Evolutionary conservation across 2,113 vertebrate genomes (phyloP).

Genomic region (Cettia cetti): DNA sequence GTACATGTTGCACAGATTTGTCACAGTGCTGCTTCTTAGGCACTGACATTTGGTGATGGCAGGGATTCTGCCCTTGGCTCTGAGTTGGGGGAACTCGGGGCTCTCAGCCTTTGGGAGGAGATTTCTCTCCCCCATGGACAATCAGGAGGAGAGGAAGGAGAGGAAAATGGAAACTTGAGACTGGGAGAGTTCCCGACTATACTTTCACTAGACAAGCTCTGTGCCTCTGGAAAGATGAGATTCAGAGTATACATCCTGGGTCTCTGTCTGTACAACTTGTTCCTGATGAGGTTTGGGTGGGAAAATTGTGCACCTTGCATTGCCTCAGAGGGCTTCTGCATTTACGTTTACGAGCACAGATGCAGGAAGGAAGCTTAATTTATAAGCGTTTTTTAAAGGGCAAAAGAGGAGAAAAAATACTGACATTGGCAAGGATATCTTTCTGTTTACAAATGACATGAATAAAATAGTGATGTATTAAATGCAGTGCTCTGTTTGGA

Average conservation of each 20-base stretch:
- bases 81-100: background rate
- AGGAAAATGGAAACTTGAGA: background rate
- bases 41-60: background rate
- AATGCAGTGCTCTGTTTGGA: slow-evolving; percentile 38
- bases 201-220: background rate
- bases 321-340: background rate
- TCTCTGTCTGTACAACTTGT: background rate
- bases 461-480: slow-evolving; percentile 63
- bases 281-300: background rate
- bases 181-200: background rate
- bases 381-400: slow-evolving; percentile 38
- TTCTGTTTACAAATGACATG: slow-evolving; percentile 48
- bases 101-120: background rate
- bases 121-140: background rate
- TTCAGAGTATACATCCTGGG: background rate
- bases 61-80: background rate
- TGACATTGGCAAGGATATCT: slow-evolving; percentile 42
- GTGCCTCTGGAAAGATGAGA: background rate
- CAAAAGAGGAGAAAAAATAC: slow-evolving; percentile 28
- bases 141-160: background rate
- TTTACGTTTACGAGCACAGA: background rate
- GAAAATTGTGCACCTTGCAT: background rate
- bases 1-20: background rate
- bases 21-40: background rate
- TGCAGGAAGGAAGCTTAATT: slow-evolving; percentile 14